Conservation (phyloP, 2,113 vertebrate species). For the Corydoras maculifer region DNA sequence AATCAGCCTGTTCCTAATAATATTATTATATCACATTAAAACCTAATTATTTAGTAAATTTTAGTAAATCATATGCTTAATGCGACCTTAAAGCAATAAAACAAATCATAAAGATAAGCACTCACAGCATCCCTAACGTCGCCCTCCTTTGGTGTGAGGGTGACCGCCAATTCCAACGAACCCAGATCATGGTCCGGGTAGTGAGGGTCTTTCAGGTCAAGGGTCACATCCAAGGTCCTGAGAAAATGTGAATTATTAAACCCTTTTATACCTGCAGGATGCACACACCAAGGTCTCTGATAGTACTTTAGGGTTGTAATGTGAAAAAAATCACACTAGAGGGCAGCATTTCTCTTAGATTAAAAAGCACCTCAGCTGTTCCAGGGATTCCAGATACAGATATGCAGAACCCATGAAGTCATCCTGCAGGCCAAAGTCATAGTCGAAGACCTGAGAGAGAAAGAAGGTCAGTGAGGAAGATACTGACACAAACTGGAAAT, state of each 20-base stretch:
- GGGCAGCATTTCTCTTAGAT: constrained; percentile 30
- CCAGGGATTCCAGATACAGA: constrained; percentile 83
- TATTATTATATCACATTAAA: too few relatives aligned
- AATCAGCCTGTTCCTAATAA: too few relatives aligned
- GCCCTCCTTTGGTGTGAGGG: constrained; percentile 76
- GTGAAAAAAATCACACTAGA: constrained; percentile 45
- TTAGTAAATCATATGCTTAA: too few relatives aligned
- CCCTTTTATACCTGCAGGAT: too few relatives aligned
- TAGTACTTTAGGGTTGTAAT: too few relatives aligned
- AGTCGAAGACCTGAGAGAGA: constrained; percentile 86
- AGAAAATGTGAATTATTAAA: constrained; percentile 8
- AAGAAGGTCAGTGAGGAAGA: background rate
- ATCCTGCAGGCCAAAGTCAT: constrained; percentile 97
- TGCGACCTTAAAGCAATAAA: background rate
- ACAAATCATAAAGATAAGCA: constrained; percentile 30
- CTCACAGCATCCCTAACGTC: constrained; percentile 81
- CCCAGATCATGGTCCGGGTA: constrained; percentile 86
- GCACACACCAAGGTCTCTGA: too few relatives aligned
- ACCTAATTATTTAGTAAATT: background rate
- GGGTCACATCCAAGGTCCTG: constrained; percentile 77
- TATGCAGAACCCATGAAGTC: constrained; percentile 96
- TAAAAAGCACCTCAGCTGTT: constrained; percentile 76
- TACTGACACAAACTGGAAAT: too few relatives aligned
- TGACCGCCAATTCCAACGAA: constrained; percentile 72
- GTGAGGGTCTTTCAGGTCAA: constrained; percentile 85